Base-by-base conservation (phyloP, 2,797 vertebrate genomes). In the Propithecus perrieri region DNA sequence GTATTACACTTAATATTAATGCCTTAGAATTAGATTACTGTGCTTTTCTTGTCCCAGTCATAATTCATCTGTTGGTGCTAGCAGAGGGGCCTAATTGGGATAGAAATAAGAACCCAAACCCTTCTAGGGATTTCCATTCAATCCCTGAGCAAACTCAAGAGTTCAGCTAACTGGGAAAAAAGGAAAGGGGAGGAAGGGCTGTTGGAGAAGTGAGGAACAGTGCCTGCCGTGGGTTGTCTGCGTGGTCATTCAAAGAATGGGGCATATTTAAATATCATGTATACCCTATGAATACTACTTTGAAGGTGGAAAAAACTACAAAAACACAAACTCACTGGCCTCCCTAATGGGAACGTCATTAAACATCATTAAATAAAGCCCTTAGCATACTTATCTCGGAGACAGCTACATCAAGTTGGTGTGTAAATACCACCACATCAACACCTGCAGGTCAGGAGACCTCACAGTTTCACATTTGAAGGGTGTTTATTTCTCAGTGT, bases 181-280 rank as follows among this genome's bases (percentile, higher is more conserved):
- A 72, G 5, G 61, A 72, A 76, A 41, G 2, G 3, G 9, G 14
- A 17, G 50, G 13, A 30, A n/a, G 1, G 53, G 59, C 79, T 38
- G 8, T 46, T 69, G 41, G 33, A 43, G 8, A 28, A 4, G 14
- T 13, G 41, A 15, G 30, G 50, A 76, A 57, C 7, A 74, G 30
- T 35, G 9, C 30, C 48, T 72, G 14, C 41, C 2, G 0, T 20
- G 7, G 17, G 7, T 57, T 15, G 13, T 14, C 24, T 46, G 1
- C 46, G 38, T 63, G 30, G 15, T 78, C 69, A n/a, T 33, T 50
- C 55, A n/a, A 43, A 88, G 35, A 80, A 71, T 10, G 38, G 38
- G 75, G 17, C 24, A 24, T 38, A 18, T 85, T 78, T 88, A 35
- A 69, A 63, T 28, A 53, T 48, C 57, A 7, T 65, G 24, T 50